Base-by-base conservation (phyloP, 2,888 invertebrate genomes). In the Aspidiotus rigidus region DNA sequence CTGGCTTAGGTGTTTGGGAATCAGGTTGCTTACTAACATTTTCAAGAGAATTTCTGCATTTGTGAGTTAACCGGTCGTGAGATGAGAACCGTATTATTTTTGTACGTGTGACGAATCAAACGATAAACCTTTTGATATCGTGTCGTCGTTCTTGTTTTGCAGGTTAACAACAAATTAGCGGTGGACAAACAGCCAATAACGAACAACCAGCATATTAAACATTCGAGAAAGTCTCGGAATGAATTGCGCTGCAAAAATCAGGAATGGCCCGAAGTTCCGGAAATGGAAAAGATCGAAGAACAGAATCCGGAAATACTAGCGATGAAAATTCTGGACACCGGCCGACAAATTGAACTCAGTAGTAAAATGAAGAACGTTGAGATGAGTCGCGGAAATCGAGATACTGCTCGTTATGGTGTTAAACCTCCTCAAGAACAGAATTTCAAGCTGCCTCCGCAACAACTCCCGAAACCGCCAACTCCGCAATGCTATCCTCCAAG, bases 201-300 rank as follows among this genome's bases (percentile, higher is more conserved):
- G 28, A 28, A 28, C 13, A 59, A 59, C 13, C n/a, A 49, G 10
- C 15, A n/a, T 39, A n/a, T 39, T n/a, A 61, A 61, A 66, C 44
- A 67, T 53, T 28, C 15, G 41, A n/a, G 62, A 40, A 62, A 69
- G 41, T 54, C 41, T n/a, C 61, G 62, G 41, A 28, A 28, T 28
- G 69, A 69, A n/a, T 41, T 60, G 10, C 42, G 53, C 8, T 39
- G 5, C 15, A 67, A 67, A 40, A 67, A 60, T 60, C 67, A 92
- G 76, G 93, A 93, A 76, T 93, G 93, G 93, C 92, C 92, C 0
- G 91, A 92, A 75, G 88, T 93, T 42, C 92, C 93, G 1, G 91
- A 93, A 74, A 85, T 92, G 64, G 90, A 89, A 1, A 93, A 92
- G 79, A 93, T 93, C 71, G 90, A 93, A 76, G 93, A 93, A 77